Evolutionary conservation across 2,888 invertebrate genomes (phyloP).

Genomic region (Hyalella azteca): DNA sequence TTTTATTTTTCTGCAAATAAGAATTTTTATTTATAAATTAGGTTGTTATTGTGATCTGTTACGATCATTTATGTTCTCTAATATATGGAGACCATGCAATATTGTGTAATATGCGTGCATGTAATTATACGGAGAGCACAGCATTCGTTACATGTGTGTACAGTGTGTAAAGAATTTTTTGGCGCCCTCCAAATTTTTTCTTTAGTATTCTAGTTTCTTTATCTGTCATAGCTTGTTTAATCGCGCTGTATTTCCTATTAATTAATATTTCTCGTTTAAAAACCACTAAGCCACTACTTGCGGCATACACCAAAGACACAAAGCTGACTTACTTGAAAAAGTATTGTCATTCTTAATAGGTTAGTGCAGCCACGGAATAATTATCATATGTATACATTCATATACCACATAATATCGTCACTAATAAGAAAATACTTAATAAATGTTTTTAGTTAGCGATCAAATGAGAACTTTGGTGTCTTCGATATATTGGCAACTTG

Average conservation of each 20-base stretch:
- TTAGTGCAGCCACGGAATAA: slow-evolving; percentile 1
- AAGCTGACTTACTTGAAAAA: not conserved
- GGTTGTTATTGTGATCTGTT: slow-evolving; percentile 21
- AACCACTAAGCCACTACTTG: not conserved
- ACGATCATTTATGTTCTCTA: not conserved
- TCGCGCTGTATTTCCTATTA: too few relatives aligned
- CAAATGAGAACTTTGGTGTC: slow-evolving; percentile 1
- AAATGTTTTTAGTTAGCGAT: slow-evolving; percentile 6
- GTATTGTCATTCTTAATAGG: not conserved
- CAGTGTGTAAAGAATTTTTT: slow-evolving; percentile 3
- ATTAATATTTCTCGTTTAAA: not conserved
- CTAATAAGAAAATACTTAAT: slow-evolving; percentile 13
- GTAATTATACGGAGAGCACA: slow-evolving; percentile 25
- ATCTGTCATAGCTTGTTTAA: not conserved
- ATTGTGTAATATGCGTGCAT: slow-evolving; percentile 15
- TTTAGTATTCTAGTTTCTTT: not conserved
- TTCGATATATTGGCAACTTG: slow-evolving; percentile 5
- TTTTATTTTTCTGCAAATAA: slow-evolving; percentile 20
- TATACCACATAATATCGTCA: slow-evolving; percentile 18
- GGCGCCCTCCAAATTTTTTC: slow-evolving; percentile 11
- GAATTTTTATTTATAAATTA: slow-evolving; percentile 28
- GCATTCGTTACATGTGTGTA: slow-evolving; percentile 8
- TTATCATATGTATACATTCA: slow-evolving; percentile 14
- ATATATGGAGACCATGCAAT: slow-evolving; percentile 22
- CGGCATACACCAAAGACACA: slow-evolving; percentile 4